phyloP scores from a whole-genome alignment of 2,113 vertebrate genomes.

The Pterocles burchelli region DNA sequence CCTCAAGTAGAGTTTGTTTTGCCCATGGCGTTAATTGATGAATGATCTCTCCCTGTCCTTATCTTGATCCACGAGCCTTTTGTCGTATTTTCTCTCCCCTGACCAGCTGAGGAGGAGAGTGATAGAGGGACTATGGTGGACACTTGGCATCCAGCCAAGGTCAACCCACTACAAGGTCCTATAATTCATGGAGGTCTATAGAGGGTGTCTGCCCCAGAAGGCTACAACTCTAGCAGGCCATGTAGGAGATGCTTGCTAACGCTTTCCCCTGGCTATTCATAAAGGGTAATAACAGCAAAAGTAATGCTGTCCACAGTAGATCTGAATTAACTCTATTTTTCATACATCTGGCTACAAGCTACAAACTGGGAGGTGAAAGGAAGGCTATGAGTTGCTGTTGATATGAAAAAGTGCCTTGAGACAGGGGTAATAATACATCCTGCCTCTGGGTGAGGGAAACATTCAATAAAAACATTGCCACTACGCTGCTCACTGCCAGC shows the following conservation, averaged over 20 bases:
- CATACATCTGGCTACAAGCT: not conserved
- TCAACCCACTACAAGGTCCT: rapidly evolving
- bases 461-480: not conserved
- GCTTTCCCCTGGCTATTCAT: not conserved
- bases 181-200: not conserved
- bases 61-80: no score
- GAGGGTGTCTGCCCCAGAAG: not conserved
- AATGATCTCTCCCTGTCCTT: no score
- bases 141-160: no score
- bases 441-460: not conserved
- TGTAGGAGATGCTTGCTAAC: not conserved
- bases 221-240: not conserved
- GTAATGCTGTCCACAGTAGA: not conserved
- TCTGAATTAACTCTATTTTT: not conserved
- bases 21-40: no score
- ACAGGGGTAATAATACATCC: not conserved
- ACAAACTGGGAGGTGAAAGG: not conserved
- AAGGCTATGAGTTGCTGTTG: not conserved
- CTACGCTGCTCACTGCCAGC: not conserved
- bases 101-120: no score
- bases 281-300: not conserved
- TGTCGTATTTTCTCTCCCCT: no score
- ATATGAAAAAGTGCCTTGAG: not conserved
- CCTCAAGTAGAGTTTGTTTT: no score
- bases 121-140: no score